Evolutionary conservation across 2,888 invertebrate species (phyloP), one percentile per base, ranked within the genome.

Genomic region (Ephialtes manifestator): DNA sequence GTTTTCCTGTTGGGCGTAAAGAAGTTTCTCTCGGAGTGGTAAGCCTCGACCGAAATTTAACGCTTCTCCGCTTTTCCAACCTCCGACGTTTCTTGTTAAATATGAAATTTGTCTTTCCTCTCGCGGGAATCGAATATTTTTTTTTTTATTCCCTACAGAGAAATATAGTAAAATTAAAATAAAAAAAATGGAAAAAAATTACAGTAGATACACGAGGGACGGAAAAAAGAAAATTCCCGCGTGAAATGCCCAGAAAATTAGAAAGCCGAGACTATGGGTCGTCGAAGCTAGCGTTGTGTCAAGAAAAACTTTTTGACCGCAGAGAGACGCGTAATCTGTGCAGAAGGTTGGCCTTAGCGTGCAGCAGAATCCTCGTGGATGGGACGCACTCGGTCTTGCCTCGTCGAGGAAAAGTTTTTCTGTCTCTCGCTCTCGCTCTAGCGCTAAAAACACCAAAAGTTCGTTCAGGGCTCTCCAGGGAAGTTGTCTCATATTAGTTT

Each of bases 21-120:
- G 65, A 39, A 65, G 65, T 65, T 65, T 65, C 39, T 0, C 39
- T 20, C 11, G 39, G 18, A 18, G 39, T 63, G n/a, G 70, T 53
- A 53, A 39, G 35, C 71, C 39, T 39, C 35, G 35, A 71, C n/a
- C 35, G 28, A 71, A 71, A 71, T 68, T 78, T 18, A 15, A 24
- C 46, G 18, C 13, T n/a, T 67, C n/a, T 72, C 67, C 48, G 43
- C 11, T 67, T 68, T 46, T 46, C 20, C 15, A 60, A n/a, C n/a
- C n/a, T n/a, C 28, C 51, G n/a, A 63, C 60, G 39, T 75, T 60
- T 81, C 48, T 75, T 31, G 55, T 71, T 55, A 71, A 71, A 71
- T 55, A 71, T 53, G 31, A 71, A 71, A 71, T 53, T 39, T 53
- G 39, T 65, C 65, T 43, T 65, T 39, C 20, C 65, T 63, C 4